Percentiles rank a stretch among this genome's conserved stretches.
Conservation (phyloP, 2,888 invertebrate species). For the Protodeltote pygarga region DNA sequence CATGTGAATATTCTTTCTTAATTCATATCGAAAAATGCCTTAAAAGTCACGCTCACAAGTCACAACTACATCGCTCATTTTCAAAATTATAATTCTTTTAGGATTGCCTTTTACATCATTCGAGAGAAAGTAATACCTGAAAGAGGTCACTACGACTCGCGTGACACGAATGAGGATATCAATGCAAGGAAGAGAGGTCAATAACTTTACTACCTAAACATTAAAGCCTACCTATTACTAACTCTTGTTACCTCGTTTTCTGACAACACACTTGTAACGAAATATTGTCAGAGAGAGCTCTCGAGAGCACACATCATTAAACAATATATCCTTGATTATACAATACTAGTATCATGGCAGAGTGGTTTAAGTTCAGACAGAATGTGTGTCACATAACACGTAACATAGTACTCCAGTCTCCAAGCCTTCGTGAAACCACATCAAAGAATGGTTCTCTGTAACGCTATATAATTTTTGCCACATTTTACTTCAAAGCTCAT, state of each 20-base stretch:
- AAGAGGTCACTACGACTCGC: too few relatives aligned
- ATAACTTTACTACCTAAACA: neutral
- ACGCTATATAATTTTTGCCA: neutral
- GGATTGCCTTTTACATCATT: too few relatives aligned
- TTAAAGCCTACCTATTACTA: neutral
- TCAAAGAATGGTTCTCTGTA: constrained; percentile 14
- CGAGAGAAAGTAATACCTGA: too few relatives aligned
- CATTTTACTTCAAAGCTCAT: constrained; percentile 10
- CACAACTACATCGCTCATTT: too few relatives aligned
- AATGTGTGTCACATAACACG: constrained; percentile 33
- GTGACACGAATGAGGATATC: too few relatives aligned
- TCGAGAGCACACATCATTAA: constrained; percentile 29
- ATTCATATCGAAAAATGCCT: too few relatives aligned
- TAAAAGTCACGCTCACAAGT: too few relatives aligned
- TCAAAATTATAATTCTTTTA: too few relatives aligned
- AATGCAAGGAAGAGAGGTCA: neutral
- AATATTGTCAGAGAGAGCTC: constrained; percentile 16
- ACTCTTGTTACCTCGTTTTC: neutral
- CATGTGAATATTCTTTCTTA: too few relatives aligned
- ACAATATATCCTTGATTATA: constrained; percentile 49
- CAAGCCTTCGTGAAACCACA: constrained; percentile 31
- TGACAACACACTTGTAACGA: constrained; percentile 19
- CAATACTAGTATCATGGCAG: constrained; percentile 34
- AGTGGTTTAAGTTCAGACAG: constrained; percentile 37
- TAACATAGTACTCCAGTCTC: constrained; percentile 17